These are phyloP conservation scores for Aporrectodea caliginosa DNA, from an alignment of 1,140 invertebrate genomes.

Conservation along the genomic window DNA sequence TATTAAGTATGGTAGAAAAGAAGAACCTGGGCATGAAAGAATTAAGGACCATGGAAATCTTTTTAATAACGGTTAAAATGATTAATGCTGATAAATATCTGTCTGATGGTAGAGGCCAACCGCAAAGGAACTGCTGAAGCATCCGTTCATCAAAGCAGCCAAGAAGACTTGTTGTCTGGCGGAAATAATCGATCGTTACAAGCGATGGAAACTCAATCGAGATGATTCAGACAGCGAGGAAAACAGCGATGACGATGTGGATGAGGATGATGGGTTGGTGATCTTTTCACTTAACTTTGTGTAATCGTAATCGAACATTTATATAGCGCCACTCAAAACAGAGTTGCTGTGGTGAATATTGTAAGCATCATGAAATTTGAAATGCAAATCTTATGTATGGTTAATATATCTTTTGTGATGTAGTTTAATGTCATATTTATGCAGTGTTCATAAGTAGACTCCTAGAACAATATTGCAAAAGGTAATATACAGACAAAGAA, in stretches of 20 bases:
- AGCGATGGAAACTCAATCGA: constrained; percentile 73
- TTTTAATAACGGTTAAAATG: neutral
- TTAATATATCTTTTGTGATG: too few species aligned
- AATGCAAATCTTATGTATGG: too few species aligned
- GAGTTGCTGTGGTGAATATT: too few species aligned
- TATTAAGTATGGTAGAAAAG: neutral
- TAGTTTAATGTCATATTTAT: too few species aligned
- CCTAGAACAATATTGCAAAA: too few species aligned
- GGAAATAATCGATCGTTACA: constrained; percentile 91
- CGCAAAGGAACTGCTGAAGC: constrained; percentile 88
- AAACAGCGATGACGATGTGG: constrained; percentile 56
- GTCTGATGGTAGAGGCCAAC: constrained; percentile 72
- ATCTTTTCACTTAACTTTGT: too few species aligned
- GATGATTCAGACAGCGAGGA: constrained; percentile 86
- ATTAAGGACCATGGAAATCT: neutral
- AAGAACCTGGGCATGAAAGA: neutral
- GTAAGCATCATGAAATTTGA: too few species aligned
- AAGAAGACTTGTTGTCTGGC: constrained; percentile 94
- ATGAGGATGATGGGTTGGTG: neutral
- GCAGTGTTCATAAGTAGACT: too few species aligned
- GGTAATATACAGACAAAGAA: too few species aligned
- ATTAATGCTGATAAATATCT: neutral
- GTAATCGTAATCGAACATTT: too few species aligned
- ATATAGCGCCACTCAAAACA: too few species aligned
- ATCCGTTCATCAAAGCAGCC: constrained; percentile 88